Evolutionary conservation across 2,113 vertebrate species (phyloP).

Genomic region (Australoheros scitulus): DNA sequence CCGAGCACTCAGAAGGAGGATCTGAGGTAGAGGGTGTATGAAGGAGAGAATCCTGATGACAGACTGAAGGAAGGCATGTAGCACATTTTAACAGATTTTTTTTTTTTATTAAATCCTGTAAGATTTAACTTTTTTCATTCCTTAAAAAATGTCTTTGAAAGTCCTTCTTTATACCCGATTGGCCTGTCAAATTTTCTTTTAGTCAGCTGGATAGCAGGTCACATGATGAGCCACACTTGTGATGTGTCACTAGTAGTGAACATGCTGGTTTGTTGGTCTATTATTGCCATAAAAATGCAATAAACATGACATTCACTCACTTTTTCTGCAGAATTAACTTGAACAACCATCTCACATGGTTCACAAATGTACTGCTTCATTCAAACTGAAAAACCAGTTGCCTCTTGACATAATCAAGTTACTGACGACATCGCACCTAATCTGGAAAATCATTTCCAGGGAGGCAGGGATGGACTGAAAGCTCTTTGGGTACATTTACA

Average conservation of each 20-base stretch:
- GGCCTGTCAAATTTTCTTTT: neutral
- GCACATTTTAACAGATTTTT: neutral
- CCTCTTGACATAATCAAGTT: neutral
- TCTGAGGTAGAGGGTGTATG: conserved; percentile 36
- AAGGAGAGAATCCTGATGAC: conserved; percentile 16
- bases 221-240: neutral
- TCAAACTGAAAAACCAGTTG: neutral
- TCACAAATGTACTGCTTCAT: neutral
- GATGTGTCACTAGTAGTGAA: neutral
- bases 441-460: neutral
- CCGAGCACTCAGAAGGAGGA: conserved; percentile 31
- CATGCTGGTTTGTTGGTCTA: neutral
- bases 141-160: neutral
- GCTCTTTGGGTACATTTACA: neutral
- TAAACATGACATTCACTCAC: neutral
- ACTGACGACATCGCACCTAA: neutral
- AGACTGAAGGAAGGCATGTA: neutral
- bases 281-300: neutral
- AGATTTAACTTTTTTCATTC: neutral
- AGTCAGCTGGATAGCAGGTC: neutral
- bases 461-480: neutral
- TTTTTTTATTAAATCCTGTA: neutral
- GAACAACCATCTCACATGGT: neutral
- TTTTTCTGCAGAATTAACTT: neutral
- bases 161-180: neutral